phyloP scores from a whole-genome alignment of 2,888 invertebrate species.

The Boloria euphrosyne region DNA sequence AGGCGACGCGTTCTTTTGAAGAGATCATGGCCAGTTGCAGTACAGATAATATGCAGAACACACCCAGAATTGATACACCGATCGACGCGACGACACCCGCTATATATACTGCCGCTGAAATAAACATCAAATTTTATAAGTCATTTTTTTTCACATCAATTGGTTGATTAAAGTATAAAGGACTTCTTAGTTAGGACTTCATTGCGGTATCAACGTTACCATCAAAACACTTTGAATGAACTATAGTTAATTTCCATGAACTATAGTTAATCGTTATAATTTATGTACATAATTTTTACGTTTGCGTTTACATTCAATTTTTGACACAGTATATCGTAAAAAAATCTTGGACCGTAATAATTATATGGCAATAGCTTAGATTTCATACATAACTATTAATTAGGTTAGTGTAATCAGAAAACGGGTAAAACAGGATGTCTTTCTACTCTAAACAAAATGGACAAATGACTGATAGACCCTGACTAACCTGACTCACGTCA shows the following conservation, averaged over 20 bases:
- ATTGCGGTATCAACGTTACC: conserved; percentile 6
- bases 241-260: no score
- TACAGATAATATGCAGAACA: conserved; percentile 90
- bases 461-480: conserved; percentile 26
- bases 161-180: background rate
- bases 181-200: conserved; percentile 20
- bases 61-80: conserved; percentile 87
- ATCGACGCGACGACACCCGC: conserved; percentile 91
- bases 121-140: background rate
- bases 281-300: background rate
- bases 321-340: background rate
- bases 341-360: background rate
- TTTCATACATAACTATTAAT: conserved; percentile 7
- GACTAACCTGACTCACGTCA: conserved; percentile 37
- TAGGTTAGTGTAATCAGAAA: conserved; percentile 13
- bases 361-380: conserved; percentile 8
- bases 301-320: conserved; percentile 3
- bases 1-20: conserved; percentile 89
- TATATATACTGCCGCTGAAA: conserved; percentile 89
- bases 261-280: background rate
- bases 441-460: conserved; percentile 16
- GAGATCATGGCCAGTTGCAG: conserved; percentile 94
- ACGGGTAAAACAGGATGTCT: conserved; percentile 23
- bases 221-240: no score
- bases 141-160: background rate